Percentiles rank a stretch among this genome's conserved stretches.
phyloP scores from a whole-genome alignment of 2,797 vertebrate species.

The Peromyscus nudipes region DNA sequence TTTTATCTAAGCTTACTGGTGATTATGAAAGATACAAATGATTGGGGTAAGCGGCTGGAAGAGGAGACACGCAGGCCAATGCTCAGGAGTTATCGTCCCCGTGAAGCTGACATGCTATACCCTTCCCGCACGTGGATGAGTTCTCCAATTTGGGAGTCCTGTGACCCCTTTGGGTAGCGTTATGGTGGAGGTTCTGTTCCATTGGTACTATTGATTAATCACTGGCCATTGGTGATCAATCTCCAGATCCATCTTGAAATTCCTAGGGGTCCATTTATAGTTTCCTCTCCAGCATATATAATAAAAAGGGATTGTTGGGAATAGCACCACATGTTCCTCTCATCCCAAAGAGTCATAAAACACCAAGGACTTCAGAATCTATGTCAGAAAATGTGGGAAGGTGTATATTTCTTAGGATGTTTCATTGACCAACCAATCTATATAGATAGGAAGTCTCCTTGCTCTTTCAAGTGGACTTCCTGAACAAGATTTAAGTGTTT shows the following conservation, averaged over 20 bases:
- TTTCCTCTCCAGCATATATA: background rate
- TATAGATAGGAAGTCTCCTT: background rate
- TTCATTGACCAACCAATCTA: background rate
- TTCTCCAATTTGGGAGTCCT: background rate
- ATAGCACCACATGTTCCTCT: background rate
- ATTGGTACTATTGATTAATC: background rate
- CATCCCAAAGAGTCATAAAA: background rate
- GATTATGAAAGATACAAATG: background rate
- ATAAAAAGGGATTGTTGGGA: background rate
- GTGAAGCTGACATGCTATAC: accelerated
- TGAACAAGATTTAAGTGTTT: background rate
- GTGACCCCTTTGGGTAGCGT: background rate
- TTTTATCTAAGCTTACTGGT: background rate
- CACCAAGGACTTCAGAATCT: background rate
- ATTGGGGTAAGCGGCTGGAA: background rate
- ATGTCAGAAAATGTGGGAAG: background rate
- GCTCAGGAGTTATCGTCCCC: no score
- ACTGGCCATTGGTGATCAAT: background rate
- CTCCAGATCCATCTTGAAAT: background rate
- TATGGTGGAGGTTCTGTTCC: background rate
- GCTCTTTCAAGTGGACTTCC: background rate
- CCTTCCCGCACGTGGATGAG: no score
- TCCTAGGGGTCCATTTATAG: background rate
- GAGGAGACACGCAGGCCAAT: background rate
- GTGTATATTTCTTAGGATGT: background rate